phyloP scores from a whole-genome alignment of 2,113 vertebrate species.

The Empidonax traillii region DNA sequence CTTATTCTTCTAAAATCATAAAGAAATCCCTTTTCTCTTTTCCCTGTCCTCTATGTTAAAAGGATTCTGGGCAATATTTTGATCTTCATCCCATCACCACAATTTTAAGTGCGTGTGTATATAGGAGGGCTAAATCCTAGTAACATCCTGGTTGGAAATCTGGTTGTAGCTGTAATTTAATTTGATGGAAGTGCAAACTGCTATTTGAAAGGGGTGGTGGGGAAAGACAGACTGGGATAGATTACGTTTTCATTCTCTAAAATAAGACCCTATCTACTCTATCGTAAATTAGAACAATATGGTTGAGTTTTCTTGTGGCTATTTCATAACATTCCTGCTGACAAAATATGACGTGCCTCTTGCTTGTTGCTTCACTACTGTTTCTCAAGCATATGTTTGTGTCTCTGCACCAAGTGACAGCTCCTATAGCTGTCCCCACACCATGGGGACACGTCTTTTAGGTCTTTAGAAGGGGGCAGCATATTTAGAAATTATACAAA shows the following conservation, averaged over 20 bases:
- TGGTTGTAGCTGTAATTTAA: slow-evolving; percentile 3
- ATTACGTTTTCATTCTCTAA: not conserved
- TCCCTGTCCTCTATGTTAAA: not conserved
- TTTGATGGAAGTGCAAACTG: not conserved
- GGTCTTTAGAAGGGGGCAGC: not conserved
- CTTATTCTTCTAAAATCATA: not conserved
- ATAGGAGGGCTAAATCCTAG: not conserved
- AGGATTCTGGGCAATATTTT: slow-evolving; percentile 11
- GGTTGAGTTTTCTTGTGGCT: slow-evolving; percentile 34
- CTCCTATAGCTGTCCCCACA: not conserved
- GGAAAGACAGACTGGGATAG: not conserved
- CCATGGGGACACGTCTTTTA: fast-evolving
- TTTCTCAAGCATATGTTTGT: not conserved
- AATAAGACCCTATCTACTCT: slow-evolving; percentile 19
- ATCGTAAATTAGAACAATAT: slow-evolving; percentile 28
- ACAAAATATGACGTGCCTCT: slow-evolving; percentile 20
- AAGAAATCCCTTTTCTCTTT: not conserved
- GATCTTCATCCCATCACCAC: not conserved
- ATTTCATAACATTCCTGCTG: slow-evolving; percentile 16
- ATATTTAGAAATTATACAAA: not conserved
- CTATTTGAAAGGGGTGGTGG: not conserved
- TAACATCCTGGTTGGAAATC: slow-evolving; percentile 21
- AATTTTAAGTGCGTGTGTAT: not conserved
- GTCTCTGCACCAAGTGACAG: not conserved
- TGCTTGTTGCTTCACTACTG: slow-evolving; percentile 16